phyloP scores from a whole-genome alignment of 2,797 vertebrate genomes.

The Hippopotamyrus pictus region DNA sequence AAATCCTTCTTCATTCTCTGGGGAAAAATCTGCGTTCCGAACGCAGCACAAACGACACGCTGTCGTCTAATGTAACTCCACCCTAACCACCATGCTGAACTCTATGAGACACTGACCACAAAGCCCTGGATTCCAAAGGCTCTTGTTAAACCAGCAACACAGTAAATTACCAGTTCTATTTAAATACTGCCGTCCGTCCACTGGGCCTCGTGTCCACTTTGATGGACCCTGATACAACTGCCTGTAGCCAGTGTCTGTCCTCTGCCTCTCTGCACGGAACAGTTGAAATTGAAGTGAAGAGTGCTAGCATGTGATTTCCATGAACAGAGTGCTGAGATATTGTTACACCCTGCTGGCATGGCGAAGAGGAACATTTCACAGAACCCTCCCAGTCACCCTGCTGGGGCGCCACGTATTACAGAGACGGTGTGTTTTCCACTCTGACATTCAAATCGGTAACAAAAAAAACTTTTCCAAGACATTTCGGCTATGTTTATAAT shows the following conservation, averaged over 20 bases:
- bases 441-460: conserved; percentile 15
- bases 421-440: conserved; percentile 23
- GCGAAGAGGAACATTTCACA: conserved; percentile 10
- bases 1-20: neutral
- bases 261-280: neutral
- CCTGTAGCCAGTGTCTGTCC: neutral
- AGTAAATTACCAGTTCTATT: conserved; percentile 50
- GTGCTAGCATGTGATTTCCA: conserved; percentile 5
- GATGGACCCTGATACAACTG: neutral
- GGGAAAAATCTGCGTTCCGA: neutral
- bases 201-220: conserved; percentile 15
- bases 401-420: conserved; percentile 18
- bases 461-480: neutral
- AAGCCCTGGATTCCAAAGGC: conserved; percentile 44
- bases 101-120: conserved; percentile 40
- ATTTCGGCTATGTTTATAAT: neutral
- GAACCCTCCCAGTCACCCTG: conserved; percentile 9
- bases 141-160: conserved; percentile 33
- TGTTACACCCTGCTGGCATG: conserved; percentile 16
- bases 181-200: conserved; percentile 31
- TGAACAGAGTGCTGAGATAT: conserved; percentile 1
- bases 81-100: conserved; percentile 27
- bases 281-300: neutral
- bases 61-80: conserved; percentile 21
- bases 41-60: neutral